Evolutionary conservation across 2,113 vertebrate species (phyloP).

Genomic region (Lucifuga dentata): DNA sequence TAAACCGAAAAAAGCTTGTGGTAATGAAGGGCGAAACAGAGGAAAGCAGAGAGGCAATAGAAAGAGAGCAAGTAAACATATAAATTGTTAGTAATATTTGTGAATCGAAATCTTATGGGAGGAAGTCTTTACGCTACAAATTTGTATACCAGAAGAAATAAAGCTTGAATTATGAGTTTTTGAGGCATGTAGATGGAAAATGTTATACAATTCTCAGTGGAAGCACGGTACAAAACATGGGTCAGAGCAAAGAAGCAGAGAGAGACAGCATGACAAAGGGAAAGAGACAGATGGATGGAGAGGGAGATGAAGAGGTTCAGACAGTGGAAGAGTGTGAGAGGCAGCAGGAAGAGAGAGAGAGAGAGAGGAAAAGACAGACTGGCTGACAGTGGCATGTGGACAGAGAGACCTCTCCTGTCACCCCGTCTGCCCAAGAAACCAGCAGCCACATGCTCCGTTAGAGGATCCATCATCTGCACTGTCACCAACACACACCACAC

Average conservation of each 20-base stretch:
- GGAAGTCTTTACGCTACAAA: not conserved
- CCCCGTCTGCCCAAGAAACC: constrained; percentile 63
- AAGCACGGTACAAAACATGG: not conserved
- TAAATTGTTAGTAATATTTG: constrained; percentile 10
- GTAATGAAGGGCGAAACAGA: constrained; percentile 35
- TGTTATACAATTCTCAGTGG: not conserved
- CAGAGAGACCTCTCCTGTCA: constrained; percentile 65
- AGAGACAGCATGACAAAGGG: constrained; percentile 13
- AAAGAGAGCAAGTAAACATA: constrained; percentile 42
- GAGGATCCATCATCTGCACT: constrained; percentile 70
- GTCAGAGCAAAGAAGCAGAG: not conserved
- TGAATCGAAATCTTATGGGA: constrained; percentile 3
- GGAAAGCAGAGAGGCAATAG: constrained; percentile 16
- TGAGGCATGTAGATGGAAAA: no score
- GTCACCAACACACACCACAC: constrained; percentile 13
- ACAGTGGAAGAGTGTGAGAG: constrained; percentile 16
- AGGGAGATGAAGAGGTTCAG: constrained; percentile 15
- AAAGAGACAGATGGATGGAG: constrained; percentile 9
- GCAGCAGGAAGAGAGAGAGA: constrained; percentile 41
- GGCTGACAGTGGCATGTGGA: constrained; percentile 56
- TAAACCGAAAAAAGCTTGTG: constrained; percentile 66
- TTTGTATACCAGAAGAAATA: not conserved
- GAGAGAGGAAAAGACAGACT: constrained; percentile 26
- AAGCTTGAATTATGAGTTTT: no score
- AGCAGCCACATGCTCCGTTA: constrained; percentile 59